These are phyloP conservation scores for Lutraria rhynchaena DNA, from an alignment of 1,140 invertebrate genomes.

Conservation along the genomic window DNA sequence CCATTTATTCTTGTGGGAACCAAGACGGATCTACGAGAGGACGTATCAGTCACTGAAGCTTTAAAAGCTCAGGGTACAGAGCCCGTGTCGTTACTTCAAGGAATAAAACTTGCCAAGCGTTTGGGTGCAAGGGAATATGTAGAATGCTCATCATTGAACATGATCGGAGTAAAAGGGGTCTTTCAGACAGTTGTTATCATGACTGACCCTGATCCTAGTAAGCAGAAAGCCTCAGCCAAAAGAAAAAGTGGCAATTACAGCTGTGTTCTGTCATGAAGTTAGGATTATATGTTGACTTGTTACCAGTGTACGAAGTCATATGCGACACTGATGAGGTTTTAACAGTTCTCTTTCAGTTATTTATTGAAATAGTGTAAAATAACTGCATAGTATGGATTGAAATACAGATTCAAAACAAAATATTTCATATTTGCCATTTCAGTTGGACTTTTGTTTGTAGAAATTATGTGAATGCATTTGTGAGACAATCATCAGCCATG, in stretches of 20 bases:
- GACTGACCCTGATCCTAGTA: constrained; percentile 34
- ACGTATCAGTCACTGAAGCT: constrained; percentile 86
- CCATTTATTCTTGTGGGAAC: constrained; percentile 91
- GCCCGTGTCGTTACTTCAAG: constrained; percentile 89
- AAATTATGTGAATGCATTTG: no score
- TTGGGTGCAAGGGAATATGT: constrained; percentile 92
- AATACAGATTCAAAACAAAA: no score
- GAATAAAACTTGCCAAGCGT: constrained; percentile 87
- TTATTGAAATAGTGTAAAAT: no score
- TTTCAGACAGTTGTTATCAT: constrained; percentile 72
- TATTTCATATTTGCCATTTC: no score
- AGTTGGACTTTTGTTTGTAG: no score
- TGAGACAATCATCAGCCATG: no score
- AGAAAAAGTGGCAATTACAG: constrained; percentile 39
- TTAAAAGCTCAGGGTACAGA: constrained; percentile 93
- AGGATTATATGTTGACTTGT: not conserved
- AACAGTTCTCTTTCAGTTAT: no score
- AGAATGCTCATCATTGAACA: constrained; percentile 90
- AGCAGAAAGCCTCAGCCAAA: constrained; percentile 33
- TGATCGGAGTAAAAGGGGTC: constrained; percentile 70
- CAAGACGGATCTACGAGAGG: constrained; percentile 76
- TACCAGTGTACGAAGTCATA: no score
- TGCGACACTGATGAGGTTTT: no score
- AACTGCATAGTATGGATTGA: no score
- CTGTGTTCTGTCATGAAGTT: constrained; percentile 33